phyloP scores from a whole-genome alignment of 2,888 invertebrate species.

The Nesidiocoris tenuis region DNA sequence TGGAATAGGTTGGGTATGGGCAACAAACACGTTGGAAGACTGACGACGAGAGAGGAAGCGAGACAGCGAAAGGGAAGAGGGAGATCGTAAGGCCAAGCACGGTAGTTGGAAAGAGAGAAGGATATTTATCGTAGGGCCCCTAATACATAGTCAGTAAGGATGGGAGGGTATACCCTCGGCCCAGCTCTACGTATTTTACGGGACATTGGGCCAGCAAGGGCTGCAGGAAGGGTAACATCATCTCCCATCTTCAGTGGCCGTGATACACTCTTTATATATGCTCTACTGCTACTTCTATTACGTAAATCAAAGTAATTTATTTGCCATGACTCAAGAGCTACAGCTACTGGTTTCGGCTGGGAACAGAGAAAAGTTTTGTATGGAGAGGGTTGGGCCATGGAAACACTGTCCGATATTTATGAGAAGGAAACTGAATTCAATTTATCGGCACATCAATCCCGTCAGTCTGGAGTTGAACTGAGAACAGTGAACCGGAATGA shows the following conservation, averaged over 20 bases:
- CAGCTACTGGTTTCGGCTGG: neutral
- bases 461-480: neutral
- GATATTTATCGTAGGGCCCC: constrained; percentile 11
- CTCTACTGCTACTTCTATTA: constrained; percentile 31
- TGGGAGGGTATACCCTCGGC: constrained; percentile 12
- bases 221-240: constrained; percentile 11
- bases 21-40: neutral
- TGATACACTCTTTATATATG: constrained; percentile 41
- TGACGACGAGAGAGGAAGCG: neutral
- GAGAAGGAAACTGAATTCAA: constrained; percentile 23
- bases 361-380: neutral
- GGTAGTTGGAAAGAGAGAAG: neutral
- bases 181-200: constrained; percentile 38
- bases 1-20: neutral
- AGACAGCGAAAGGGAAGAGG: neutral
- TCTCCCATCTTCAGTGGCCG: neutral
- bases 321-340: constrained; percentile 35
- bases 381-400: neutral
- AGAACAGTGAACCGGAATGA: neutral
- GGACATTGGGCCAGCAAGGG: constrained; percentile 30
- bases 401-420: constrained; percentile 24
- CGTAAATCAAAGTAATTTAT: constrained; percentile 43
- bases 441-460: constrained; percentile 40
- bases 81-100: too few relatives aligned
- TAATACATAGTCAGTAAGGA: constrained; percentile 9